Evolutionary conservation across 2,888 invertebrate genomes (phyloP).

Genomic region (Synanthedon vespiformis): DNA sequence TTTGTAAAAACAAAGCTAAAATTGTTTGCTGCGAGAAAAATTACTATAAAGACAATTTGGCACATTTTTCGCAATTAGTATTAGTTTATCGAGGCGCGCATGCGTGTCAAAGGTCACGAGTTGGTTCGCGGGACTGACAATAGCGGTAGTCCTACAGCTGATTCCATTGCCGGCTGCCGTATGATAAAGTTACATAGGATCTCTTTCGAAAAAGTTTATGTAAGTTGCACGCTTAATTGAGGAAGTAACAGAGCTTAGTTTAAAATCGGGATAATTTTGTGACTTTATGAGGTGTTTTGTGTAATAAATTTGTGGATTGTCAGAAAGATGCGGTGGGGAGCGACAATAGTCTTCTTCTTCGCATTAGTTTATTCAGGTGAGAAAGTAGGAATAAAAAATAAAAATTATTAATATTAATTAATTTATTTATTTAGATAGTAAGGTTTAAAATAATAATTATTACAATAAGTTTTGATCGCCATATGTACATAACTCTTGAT

Average conservation of each 20-base stretch:
- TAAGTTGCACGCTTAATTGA: constrained; percentile 1
- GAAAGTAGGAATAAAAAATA: constrained; percentile 5
- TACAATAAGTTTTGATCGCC: no score
- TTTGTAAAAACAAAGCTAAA: no score
- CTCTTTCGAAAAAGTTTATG: constrained; percentile 2
- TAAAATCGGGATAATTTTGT: constrained; percentile 7
- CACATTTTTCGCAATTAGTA: not conserved
- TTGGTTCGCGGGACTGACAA: constrained; percentile 19
- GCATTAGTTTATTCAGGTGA: constrained; percentile 39
- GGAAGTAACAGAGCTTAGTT: not conserved
- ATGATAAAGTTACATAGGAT: constrained; percentile 9
- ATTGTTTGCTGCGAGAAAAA: no score
- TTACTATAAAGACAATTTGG: no score
- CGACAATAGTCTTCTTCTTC: constrained; percentile 26
- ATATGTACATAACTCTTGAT: no score
- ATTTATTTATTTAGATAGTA: no score
- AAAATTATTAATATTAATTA: no score
- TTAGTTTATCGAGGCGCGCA: constrained; percentile 25
- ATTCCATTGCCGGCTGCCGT: constrained; percentile 28
- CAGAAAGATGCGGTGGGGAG: constrained; percentile 44
- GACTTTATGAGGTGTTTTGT: constrained; percentile 30
- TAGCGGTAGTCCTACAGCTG: constrained; percentile 31
- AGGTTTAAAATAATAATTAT: no score
- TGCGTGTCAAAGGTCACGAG: constrained; percentile 26
- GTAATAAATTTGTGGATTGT: constrained; percentile 22